A percentile compares a stretch with the other conserved stretches of the same genome.
Evolutionary conservation across 1,140 invertebrate genomes (phyloP).

Genomic region (Acromyrmex charruanus): DNA sequence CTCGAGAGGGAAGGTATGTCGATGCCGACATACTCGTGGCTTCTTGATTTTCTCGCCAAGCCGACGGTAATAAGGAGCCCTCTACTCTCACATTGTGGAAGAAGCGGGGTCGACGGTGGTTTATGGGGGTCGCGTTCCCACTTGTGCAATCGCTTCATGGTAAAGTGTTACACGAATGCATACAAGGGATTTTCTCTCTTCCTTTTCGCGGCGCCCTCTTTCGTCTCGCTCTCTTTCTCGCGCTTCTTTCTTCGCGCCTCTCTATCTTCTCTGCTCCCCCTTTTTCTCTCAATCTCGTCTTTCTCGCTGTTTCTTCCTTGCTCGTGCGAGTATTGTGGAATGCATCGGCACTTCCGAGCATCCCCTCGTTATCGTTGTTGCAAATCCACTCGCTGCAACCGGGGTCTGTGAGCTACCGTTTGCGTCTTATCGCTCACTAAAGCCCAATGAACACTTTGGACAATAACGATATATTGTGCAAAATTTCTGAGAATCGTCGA

Average conservation of each 20-base stretch:
- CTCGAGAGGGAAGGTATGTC: conserved; percentile 43
- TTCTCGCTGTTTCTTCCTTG: conserved; percentile 33
- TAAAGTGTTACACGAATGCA: conserved; percentile 74
- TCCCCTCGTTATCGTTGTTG: conserved; percentile 56
- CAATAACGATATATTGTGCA: not conserved
- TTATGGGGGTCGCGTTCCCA: conserved; percentile 77
- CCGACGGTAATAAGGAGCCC: conserved; percentile 67
- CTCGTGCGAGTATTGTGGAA: conserved; percentile 29
- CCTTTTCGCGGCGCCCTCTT: conserved; percentile 28
- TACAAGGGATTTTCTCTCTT: conserved; percentile 62
- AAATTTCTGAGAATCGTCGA: conserved; percentile 27
- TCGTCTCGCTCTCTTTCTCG: not conserved
- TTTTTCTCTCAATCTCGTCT: not conserved
- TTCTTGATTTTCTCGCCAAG: conserved; percentile 68
- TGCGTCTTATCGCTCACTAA: conserved; percentile 36
- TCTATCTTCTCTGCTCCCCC: not conserved
- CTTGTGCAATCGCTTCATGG: conserved; percentile 72
- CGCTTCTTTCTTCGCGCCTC: conserved; percentile 34
- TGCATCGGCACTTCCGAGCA: conserved; percentile 46
- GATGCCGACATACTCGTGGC: conserved; percentile 64
- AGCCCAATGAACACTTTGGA: conserved; percentile 4
- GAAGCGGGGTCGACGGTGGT: conserved; percentile 74
- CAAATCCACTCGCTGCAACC: conserved; percentile 41
- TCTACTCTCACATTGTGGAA: conserved; percentile 66
- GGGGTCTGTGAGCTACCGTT: conserved; percentile 42